phyloP scores from a whole-genome alignment of 2,113 vertebrate genomes.

The Aptenodytes patagonicus region DNA sequence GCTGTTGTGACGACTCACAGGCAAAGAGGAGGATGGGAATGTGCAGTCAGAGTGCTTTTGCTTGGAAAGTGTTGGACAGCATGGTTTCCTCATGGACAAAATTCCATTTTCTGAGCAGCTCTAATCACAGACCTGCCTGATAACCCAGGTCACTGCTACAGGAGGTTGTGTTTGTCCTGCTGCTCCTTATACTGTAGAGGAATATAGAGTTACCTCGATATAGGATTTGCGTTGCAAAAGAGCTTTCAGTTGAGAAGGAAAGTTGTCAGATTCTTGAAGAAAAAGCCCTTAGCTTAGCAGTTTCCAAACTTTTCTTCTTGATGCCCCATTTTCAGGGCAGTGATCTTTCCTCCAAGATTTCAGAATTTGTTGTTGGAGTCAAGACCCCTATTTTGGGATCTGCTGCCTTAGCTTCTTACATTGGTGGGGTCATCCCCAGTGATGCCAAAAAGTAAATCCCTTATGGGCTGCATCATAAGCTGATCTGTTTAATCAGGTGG shows the following conservation, averaged over 20 bases:
- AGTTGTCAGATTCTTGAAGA: neutral
- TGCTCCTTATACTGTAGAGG: neutral
- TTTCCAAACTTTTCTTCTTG: conserved; percentile 23
- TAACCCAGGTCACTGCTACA: conserved; percentile 8
- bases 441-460: neutral
- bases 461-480: neutral
- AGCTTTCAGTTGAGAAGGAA: neutral
- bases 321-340: neutral
- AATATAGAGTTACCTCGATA: neutral
- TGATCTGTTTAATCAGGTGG: neutral
- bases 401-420: conserved; percentile 1
- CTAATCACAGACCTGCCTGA: conserved; percentile 25
- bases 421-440: neutral
- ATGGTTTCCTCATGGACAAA: neutral
- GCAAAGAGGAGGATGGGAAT: neutral
- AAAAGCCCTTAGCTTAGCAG: conserved; percentile 3
- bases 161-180: conserved; percentile 24
- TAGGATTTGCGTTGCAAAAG: neutral
- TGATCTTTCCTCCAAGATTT: conserved; percentile 6
- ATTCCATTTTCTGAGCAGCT: conserved; percentile 25
- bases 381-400: conserved; percentile 38
- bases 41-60: neutral
- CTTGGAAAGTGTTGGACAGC: neutral
- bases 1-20: neutral
- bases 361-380: neutral